Evolutionary conservation across 2,888 invertebrate species (phyloP).

Genomic region (Campopleginae sp.): DNA sequence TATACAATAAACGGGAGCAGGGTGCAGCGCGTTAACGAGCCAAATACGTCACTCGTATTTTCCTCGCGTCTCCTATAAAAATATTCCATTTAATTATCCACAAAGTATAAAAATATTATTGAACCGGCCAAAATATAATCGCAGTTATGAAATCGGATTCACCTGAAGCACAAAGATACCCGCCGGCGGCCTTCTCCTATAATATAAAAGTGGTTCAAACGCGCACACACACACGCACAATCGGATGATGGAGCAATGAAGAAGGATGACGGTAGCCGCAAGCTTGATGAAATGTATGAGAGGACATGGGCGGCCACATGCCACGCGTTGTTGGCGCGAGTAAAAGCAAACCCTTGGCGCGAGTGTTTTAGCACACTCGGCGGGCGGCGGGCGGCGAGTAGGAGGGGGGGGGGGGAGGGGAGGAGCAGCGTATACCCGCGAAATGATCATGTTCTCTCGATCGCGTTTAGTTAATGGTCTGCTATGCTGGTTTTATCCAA

Average conservation of each 20-base stretch:
- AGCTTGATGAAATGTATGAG: slow-evolving; percentile 41
- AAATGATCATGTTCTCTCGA: slow-evolving; percentile 66
- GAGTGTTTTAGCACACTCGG: not conserved
- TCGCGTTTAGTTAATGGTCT: slow-evolving; percentile 64
- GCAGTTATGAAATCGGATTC: not conserved
- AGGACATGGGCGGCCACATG: slow-evolving; percentile 67
- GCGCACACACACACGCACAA: no score
- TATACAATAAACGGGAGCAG: slow-evolving; percentile 79
- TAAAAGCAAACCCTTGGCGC: slow-evolving; percentile 45
- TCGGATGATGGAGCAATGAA: slow-evolving; percentile 83
- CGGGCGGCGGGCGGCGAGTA: no score
- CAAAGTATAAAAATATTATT: no score
- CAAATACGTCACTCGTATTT: slow-evolving; percentile 63
- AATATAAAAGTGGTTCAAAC: slow-evolving; percentile 35
- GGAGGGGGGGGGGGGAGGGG: not conserved
- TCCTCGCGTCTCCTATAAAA: not conserved
- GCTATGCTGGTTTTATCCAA: slow-evolving; percentile 60
- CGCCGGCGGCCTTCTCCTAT: no score
- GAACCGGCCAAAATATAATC: not conserved
- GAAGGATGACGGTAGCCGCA: slow-evolving; percentile 76
- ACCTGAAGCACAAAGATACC: not conserved
- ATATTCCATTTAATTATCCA: not conserved
- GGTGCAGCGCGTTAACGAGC: slow-evolving; percentile 58
- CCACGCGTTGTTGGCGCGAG: slow-evolving; percentile 52
- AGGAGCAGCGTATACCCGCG: slow-evolving; percentile 43